phyloP scores from a whole-genome alignment of 1,140 invertebrate genomes.

The Dendrolimus kikuchii region DNA sequence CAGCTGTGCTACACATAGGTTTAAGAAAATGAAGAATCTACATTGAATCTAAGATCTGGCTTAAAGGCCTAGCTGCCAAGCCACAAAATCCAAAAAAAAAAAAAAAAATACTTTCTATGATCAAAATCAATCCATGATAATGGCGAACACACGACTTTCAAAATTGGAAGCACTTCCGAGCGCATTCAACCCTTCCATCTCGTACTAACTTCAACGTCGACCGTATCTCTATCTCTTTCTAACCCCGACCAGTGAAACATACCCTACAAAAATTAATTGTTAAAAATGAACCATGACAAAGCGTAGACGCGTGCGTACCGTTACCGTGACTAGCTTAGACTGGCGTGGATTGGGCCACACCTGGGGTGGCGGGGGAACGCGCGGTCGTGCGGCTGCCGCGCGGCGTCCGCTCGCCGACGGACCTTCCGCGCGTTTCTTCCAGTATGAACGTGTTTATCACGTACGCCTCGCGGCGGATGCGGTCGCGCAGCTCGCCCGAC shows the following conservation, averaged over 20 bases:
- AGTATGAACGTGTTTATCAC: constrained; percentile 94
- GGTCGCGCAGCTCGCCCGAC: constrained; percentile 81
- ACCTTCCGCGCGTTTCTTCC: constrained; percentile 59
- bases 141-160: too few relatives aligned
- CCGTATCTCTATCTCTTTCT: too few relatives aligned
- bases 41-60: too few relatives aligned
- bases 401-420: constrained; percentile 10
- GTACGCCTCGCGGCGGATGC: constrained; percentile 88
- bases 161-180: too few relatives aligned
- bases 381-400: constrained; percentile 7
- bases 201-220: too few relatives aligned
- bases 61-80: too few relatives aligned
- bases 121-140: too few relatives aligned
- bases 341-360: constrained; percentile 19
- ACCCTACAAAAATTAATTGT: constrained; percentile 30
- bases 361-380: constrained; percentile 14
- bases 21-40: too few relatives aligned
- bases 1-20: too few relatives aligned
- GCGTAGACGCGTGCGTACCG: constrained; percentile 38
- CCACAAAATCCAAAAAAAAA: too few relatives aligned
- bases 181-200: too few relatives aligned
- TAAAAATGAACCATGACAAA: constrained; percentile 18
- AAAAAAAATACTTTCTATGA: too few relatives aligned
- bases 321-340: constrained; percentile 27
- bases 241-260: constrained; percentile 28